Evolutionary conservation across 2,797 vertebrate genomes (phyloP).

Genomic region (Intellagama lesueurii): DNA sequence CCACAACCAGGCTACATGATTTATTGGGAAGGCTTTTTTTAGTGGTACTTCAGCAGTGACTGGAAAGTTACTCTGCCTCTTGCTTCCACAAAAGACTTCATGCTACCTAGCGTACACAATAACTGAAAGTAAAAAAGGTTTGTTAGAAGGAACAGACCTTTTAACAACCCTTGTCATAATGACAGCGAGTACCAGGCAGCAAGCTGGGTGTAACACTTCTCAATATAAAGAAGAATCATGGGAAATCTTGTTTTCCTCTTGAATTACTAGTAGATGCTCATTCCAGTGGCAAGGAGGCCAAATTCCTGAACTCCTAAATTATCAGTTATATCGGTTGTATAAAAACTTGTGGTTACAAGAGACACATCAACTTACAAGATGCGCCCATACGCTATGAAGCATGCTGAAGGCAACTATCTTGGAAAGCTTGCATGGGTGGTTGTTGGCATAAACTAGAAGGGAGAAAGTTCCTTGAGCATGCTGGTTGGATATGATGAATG

Average conservation of each 20-base stretch:
- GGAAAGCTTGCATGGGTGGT: slow-evolving; percentile 58
- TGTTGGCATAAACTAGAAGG: not conserved
- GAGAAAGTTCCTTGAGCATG: not conserved
- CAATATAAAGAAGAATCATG: slow-evolving; percentile 50
- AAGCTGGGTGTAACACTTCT: slow-evolving; percentile 61
- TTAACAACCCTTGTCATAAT: fast-evolving
- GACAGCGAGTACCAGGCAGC: slow-evolving; percentile 52
- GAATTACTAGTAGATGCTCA: slow-evolving; percentile 54
- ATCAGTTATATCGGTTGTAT: slow-evolving; percentile 35
- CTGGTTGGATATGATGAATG: no score
- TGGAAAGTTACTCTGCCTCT: not conserved
- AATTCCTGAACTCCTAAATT: slow-evolving; percentile 56
- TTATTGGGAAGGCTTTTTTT: not conserved
- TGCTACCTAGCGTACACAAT: not conserved
- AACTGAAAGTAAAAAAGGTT: not conserved
- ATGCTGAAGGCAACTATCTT: slow-evolving; percentile 55
- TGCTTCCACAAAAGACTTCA: not conserved
- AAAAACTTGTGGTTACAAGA: slow-evolving; percentile 58
- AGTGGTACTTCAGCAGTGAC: not conserved
- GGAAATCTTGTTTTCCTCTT: slow-evolving; percentile 41
- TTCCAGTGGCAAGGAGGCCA: slow-evolving; percentile 63
- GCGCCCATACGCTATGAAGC: slow-evolving; percentile 49
- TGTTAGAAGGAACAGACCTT: not conserved
- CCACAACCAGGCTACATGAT: not conserved
- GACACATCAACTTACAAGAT: slow-evolving; percentile 42